Base-by-base conservation (phyloP, 2,797 vertebrate genomes). In the Anisognathus igniventris region DNA sequence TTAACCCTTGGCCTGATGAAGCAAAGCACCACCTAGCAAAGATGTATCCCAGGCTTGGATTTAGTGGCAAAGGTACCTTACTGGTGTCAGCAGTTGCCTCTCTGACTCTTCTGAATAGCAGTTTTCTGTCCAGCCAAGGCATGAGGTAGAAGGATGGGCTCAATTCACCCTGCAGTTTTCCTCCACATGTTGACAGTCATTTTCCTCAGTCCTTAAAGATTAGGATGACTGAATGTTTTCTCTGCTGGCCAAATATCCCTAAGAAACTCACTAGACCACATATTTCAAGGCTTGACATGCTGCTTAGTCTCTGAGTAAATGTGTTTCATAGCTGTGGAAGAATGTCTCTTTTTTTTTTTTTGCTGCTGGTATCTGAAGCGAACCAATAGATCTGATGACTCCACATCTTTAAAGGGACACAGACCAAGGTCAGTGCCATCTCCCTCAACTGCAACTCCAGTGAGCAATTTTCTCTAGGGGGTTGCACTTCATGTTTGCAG, bases 101-200 rank as follows among this genome's bases (percentile, higher is more conserved):
- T 62, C 81, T 93, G 75, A 60, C 33, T 92, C 80, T 58, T 72
- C 65, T 62, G 75, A 75, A 94, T 12, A 62, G 73, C 2, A 0
- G 10, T 33, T 90, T 86, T 94, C 73, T 91, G 71, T 84, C 77
- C 67, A 82, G 7, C 56, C 60, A 72, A 78, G 66, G 56, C 73
- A 81, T 4, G 1, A 88, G 37, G 56, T 30, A 66, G 81, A 96
- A 91, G 27, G 74, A 94, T 87, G 56, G 22, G 27, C 33, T 91
- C 68, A 70, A 67, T 94, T 88, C 89, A 71, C 56, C 61, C 71
- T 60, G 71, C 56, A 82, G 51, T 76, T 96, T 95, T 93, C 80
- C 45, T 90, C 48, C 73, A 64, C 44, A 5, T 48, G 40, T 67
- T 92, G 78, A 85, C 60, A 70, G 60, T 60, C 37, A 73, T 76